Base-by-base conservation (phyloP, 1,140 invertebrate species). In the Zaprionus gabonicus region DNA sequence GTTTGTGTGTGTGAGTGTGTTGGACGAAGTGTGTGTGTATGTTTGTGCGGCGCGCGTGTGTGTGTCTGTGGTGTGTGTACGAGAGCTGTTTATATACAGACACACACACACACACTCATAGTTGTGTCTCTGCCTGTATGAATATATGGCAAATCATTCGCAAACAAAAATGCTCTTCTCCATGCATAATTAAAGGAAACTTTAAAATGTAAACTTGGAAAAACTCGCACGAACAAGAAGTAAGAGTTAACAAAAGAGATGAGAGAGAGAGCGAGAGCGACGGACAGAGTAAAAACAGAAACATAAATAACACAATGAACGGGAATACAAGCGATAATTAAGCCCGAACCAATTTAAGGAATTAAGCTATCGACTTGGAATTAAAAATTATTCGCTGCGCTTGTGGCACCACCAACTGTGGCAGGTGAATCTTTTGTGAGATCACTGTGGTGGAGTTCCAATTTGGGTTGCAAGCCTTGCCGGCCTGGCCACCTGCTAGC, bases 161-260 rank as follows among this genome's bases (percentile, higher is more conserved):
- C 73, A 71, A 76, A 76, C 69, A 76, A 71, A 71, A 71, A 65
- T 76, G 73, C 73, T 69, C 62, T 71, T 68, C 73, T 59, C 69
- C 44, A 65, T 76, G 62, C 73, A 71, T 71, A 76, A 71, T 65
- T 76, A 55, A 58, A 71, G 64, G 41, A 69, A 69, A 69, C 44
- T 56, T 69, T 46, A 20, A 46, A 58, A 59, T 59, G 27, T 46
- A 68, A 69, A 44, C 53, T 41, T 17, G 15, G 20, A 25, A 38
- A 69, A 69, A 63, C 4, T 56, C 20, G n/a, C 41, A 46, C n/a
- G n/a, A 4, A 7, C n/a, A 46, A 46, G 41, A 7, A 38, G 27
- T 17, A 62, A 63, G 28, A 34, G 10, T 28, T 60, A 38, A n/a
- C 3, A 55, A 15, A n/a, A 25, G 20, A 51, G 46, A 51, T n/a